Evolutionary conservation across 2,888 invertebrate species (phyloP).

Genomic region (Tetrapedia diversipes): DNA sequence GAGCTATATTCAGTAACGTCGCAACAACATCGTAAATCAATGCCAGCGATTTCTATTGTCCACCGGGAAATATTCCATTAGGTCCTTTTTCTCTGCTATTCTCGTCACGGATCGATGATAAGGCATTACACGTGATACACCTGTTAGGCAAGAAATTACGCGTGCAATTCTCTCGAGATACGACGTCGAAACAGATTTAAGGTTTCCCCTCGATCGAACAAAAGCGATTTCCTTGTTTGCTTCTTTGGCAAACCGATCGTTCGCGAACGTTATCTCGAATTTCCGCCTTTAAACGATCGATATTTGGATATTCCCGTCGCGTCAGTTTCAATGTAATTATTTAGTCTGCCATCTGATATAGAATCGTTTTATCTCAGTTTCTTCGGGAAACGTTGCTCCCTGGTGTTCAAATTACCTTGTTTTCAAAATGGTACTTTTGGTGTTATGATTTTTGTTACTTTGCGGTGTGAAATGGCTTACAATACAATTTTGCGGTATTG

Average conservation of each 20-base stretch:
- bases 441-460: no score
- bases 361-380: not conserved
- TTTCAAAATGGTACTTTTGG: no score
- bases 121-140: slow-evolving; percentile 4
- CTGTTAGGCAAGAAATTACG: slow-evolving; percentile 3
- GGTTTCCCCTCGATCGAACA: not conserved
- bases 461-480: no score
- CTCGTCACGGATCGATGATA: slow-evolving; percentile 29
- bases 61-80: slow-evolving; percentile 36
- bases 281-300: no score
- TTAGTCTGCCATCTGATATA: slow-evolving; percentile 15
- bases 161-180: not conserved
- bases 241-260: not conserved
- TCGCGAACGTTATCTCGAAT: not conserved
- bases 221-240: not conserved
- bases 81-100: slow-evolving; percentile 18
- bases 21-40: slow-evolving; percentile 24
- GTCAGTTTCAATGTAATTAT: slow-evolving; percentile 3
- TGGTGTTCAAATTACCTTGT: not conserved
- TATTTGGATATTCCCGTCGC: not conserved
- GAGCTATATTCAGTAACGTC: slow-evolving; percentile 15
- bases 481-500: no score
- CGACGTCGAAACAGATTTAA: not conserved
- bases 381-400: not conserved
- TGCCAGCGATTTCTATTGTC: slow-evolving; percentile 19